Conservation (phyloP, 1,140 invertebrate genomes). For the Lepidurus arcticus region DNA sequence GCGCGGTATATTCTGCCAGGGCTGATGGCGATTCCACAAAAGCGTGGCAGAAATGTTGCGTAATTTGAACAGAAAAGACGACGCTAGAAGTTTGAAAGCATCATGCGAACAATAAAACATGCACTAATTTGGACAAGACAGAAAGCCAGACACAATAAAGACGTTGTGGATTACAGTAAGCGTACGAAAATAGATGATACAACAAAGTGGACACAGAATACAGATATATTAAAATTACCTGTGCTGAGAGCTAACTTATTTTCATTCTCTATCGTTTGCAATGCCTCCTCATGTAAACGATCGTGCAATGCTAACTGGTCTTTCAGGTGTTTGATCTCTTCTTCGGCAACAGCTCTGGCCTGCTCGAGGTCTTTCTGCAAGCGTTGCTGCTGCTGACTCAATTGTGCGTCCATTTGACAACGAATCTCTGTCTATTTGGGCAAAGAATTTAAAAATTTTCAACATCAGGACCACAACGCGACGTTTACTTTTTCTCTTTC, state of each 20-base stretch:
- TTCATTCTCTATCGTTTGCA: neutral
- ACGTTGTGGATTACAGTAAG: neutral
- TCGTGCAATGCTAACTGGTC: neutral
- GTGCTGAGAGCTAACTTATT: neutral
- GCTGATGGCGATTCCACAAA: neutral
- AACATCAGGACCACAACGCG: too few species aligned
- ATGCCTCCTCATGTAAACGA: neutral
- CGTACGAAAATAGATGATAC: neutral
- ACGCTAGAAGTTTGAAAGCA: neutral
- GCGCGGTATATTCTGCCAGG: conserved; percentile 8
- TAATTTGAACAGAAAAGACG: neutral
- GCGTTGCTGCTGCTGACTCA: neutral
- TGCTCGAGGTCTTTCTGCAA: neutral
- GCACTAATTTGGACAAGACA: neutral
- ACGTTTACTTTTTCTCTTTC: neutral
- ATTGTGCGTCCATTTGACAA: neutral
- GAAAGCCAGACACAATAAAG: neutral
- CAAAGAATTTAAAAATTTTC: neutral
- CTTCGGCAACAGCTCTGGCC: neutral
- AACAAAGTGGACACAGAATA: neutral
- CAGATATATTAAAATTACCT: neutral
- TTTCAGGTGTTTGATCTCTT: neutral
- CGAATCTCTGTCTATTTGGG: neutral
- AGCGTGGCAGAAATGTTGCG: neutral
- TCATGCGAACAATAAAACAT: neutral